These are phyloP conservation scores for Tetraodon nigroviridis DNA, from an alignment of 2,113 vertebrate genomes.

Conservation along the genomic window DNA sequence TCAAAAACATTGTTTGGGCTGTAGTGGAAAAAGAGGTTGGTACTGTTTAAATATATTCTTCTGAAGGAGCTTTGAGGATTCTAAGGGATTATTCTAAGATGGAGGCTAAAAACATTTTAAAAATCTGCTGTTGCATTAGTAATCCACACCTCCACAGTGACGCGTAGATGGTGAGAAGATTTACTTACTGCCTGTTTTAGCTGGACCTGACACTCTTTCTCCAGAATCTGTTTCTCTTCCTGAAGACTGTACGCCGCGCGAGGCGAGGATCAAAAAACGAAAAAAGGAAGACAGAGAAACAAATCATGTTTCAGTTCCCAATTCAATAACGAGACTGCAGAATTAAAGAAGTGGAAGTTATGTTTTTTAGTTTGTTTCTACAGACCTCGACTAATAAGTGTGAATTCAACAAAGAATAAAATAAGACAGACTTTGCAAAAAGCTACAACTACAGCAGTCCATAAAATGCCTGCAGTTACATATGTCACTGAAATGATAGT, in stretches of 20 bases:
- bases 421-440: no score
- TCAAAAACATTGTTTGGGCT: no score
- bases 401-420: no score
- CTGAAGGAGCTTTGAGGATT: no score
- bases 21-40: no score
- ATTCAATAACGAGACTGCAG: slow-evolving; percentile 18
- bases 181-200: slow-evolving; percentile 80
- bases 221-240: slow-evolving; percentile 81
- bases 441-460: no score
- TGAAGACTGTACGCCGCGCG: slow-evolving; percentile 61
- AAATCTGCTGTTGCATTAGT: not conserved
- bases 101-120: not conserved
- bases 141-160: slow-evolving; percentile 1
- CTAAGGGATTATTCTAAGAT: not conserved
- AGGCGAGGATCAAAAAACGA: not conserved
- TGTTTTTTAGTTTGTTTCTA: not conserved
- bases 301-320: slow-evolving; percentile 30
- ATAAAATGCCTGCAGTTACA: no score
- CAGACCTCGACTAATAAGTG: no score
- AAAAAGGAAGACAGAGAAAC: not conserved
- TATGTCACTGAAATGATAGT: no score
- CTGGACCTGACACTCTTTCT: slow-evolving; percentile 77
- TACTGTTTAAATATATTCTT: no score
- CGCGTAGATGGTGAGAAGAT: slow-evolving; percentile 25
- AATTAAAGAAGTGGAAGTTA: no score